Percentiles rank a stretch among this genome's conserved stretches.
These are phyloP conservation scores for Sphyrna mokarran DNA, from an alignment of 2,113 vertebrate species.

Conservation along the genomic window DNA sequence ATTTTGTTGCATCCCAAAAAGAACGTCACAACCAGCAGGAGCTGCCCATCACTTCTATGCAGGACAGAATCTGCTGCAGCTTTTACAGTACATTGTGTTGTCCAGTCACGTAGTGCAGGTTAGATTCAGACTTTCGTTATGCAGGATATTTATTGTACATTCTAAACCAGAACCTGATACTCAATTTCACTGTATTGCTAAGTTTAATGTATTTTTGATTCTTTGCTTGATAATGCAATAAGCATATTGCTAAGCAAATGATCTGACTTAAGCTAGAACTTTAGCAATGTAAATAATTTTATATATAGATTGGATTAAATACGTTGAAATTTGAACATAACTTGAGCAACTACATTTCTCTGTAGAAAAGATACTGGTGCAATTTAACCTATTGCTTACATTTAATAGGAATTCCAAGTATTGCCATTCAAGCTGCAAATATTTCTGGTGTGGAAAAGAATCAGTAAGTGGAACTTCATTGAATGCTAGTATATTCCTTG, in stretches of 20 bases:
- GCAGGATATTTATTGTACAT: background rate
- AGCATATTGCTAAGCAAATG: background rate
- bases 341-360: background rate
- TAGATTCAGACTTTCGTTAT: background rate
- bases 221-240: background rate
- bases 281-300: background rate
- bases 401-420: slow-evolving; percentile 19
- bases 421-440: background rate
- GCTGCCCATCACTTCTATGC: slow-evolving; percentile 19
- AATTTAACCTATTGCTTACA: slow-evolving; percentile 19
- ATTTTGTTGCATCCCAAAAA: background rate
- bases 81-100: background rate
- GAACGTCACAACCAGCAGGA: background rate
- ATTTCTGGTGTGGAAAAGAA: slow-evolving; percentile 6
- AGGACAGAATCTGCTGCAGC: background rate
- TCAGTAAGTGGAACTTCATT: background rate
- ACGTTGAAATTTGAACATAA: background rate
- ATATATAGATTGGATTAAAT: background rate
- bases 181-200: background rate
- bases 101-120: background rate
- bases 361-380: background rate
- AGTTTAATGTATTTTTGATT: background rate
- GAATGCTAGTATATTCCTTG: too few relatives aligned
- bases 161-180: too few relatives aligned
- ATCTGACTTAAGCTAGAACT: background rate